These are phyloP conservation scores for Caranx ignobilis DNA, from an alignment of 2,113 vertebrate genomes.

Conservation along the genomic window DNA sequence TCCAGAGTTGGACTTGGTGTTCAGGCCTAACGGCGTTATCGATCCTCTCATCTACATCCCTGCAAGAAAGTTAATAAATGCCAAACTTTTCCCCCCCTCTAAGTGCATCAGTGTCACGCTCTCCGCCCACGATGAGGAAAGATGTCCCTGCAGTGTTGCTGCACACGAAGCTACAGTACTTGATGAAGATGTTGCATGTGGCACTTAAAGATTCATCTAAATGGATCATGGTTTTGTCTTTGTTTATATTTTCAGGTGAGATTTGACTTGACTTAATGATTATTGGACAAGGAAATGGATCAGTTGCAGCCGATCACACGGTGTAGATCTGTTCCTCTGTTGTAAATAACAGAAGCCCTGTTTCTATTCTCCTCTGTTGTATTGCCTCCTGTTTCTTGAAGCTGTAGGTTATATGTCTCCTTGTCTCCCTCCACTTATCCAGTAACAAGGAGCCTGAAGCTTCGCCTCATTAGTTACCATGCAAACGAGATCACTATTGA, in stretches of 20 bases:
- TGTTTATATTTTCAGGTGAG: no score
- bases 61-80: not conserved
- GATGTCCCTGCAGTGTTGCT: not conserved
- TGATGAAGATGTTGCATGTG: not conserved
- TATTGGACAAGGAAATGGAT: not conserved
- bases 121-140: not conserved
- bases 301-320: not conserved
- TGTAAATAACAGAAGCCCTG: not conserved
- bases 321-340: not conserved
- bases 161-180: not conserved
- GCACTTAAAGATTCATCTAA: not conserved
- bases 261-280: no score
- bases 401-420: constrained; percentile 51
- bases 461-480: constrained; percentile 69
- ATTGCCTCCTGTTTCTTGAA: not conserved
- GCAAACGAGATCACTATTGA: constrained; percentile 75
- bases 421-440: constrained; percentile 65
- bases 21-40: not conserved
- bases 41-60: not conserved
- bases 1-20: not conserved
- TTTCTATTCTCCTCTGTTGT: not conserved
- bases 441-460: constrained; percentile 60
- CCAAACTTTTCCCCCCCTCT: not conserved
- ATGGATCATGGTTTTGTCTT: not conserved
- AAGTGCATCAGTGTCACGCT: not conserved